Conservation (phyloP, 35 echinoderm and acorn worm species). For the Apostichopus japonicus region DNA sequence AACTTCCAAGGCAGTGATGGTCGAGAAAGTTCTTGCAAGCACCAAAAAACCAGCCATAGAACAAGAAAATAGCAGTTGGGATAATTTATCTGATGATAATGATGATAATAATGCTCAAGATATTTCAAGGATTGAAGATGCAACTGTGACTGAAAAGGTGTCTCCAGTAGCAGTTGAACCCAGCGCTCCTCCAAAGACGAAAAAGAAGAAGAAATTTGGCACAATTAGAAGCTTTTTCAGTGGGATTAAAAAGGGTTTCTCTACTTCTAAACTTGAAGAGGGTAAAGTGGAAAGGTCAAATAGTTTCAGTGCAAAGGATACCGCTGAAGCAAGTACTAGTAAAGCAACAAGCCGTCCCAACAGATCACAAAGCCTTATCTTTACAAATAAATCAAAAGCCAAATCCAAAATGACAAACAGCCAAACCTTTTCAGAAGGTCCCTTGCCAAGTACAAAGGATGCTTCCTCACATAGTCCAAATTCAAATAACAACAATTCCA, state of each 20-base stretch:
- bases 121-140: not conserved
- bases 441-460: not conserved
- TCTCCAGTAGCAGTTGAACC: not conserved
- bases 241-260: slow-evolving; percentile 29
- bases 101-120: not conserved
- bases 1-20: not conserved
- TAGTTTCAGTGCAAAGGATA: slow-evolving; percentile 21
- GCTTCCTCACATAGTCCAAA: not conserved
- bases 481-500: slow-evolving; percentile 48
- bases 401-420: slow-evolving; percentile 34
- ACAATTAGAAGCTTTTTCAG: slow-evolving; percentile 18
- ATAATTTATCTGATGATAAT: slow-evolving; percentile 13
- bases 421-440: slow-evolving; percentile 11
- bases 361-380: slow-evolving; percentile 49
- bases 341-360: slow-evolving; percentile 25
- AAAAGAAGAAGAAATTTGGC: slow-evolving; percentile 40
- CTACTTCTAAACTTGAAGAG: slow-evolving; percentile 25
- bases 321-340: not conserved
- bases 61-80: slow-evolving; percentile 38
- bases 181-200: not conserved
- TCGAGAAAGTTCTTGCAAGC: not conserved
- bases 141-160: not conserved
- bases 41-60: not conserved
- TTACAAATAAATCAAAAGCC: slow-evolving; percentile 34
- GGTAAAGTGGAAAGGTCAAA: slow-evolving; percentile 42